A percentile compares a stretch with the other conserved stretches of the same genome.
Evolutionary conservation across 2,113 vertebrate species (phyloP).

Genomic region (Odocoileus virginianus): DNA sequence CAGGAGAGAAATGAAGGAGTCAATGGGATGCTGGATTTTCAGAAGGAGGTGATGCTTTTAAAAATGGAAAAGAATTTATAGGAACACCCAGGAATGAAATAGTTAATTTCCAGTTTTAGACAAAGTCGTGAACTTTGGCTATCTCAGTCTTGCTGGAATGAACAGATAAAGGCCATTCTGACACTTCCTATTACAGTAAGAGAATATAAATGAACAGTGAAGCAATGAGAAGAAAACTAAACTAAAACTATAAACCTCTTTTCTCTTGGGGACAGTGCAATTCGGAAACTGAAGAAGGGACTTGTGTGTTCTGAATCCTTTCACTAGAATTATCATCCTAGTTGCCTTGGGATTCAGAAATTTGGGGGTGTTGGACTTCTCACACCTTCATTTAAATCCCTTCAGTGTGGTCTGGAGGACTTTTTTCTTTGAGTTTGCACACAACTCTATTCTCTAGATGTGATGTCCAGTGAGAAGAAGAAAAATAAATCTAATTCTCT

Average conservation of each 20-base stretch:
- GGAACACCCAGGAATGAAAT: background rate
- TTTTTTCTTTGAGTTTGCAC: background rate
- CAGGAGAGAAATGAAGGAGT: background rate
- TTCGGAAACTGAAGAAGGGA: background rate
- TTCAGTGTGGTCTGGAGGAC: background rate
- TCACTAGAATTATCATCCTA: background rate
- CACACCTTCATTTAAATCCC: background rate
- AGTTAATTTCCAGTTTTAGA: background rate
- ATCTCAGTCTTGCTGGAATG: background rate
- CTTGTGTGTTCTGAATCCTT: background rate
- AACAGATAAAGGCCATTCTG: background rate
- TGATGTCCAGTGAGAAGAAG: background rate
- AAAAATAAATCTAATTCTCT: constrained; percentile 62
- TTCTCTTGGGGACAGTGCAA: background rate
- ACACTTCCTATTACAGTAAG: background rate
- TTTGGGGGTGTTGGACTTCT: background rate
- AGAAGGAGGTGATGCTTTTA: background rate
- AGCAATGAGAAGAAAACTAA: background rate
- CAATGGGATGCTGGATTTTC: background rate
- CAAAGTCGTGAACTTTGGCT: background rate
- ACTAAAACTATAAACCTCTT: background rate
- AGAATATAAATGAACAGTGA: background rate
- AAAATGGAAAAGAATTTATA: background rate
- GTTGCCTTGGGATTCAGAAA: background rate
- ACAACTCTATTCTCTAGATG: constrained; percentile 49